Base-by-base conservation (phyloP, 2,888 invertebrate species). In the Trachelus troglodyta region DNA sequence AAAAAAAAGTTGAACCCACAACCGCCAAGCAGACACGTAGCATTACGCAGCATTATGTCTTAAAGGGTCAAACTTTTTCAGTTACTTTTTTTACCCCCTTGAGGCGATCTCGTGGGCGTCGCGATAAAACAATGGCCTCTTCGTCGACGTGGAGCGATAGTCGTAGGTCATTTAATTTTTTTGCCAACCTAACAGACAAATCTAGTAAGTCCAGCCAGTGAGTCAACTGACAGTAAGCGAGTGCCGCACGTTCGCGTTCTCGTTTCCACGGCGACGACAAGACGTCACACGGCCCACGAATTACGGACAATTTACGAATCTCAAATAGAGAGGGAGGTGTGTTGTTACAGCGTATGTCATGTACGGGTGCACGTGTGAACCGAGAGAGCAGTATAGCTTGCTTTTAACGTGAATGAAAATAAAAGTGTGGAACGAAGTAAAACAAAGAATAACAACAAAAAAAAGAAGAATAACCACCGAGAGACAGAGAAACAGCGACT, bases 401-500 rank as follows among this genome's bases (percentile, higher is more conserved):
- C 56, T 23, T 56, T 23, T 56, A 56, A 23, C 23, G 69, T 34
- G n/a, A 23, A 35, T n/a, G 33, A 30, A 33, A 56, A 73, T 35
- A 33, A 73, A 77, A 73, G 77, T 77, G 77, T 77, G 74, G 69
- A 77, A 68, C 30, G 69, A 69, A 74, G 74, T 69, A 30, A 56
- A 56, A 56, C 56, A 2, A 56, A 23, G 56, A 71, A 31, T 15
- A 31, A 12, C 9, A 71, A 71, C 3, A 15, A 71, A 3, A 35
- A 35, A 3, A 35, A 11, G 30, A 71, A 56, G 23, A 56, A 56
- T 23, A 23, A 56, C 56, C 23, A 40, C 4, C 15, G 40, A 40
- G 56, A 56, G 56, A 56, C 23, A 56, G 9, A 56, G 23, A 56
- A 71, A 31, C 71, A 71, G 71, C 85, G 88, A 86, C 87, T 23